A percentile compares a stretch with the other conserved stretches of the same genome.
phyloP scores from a whole-genome alignment of 2,888 invertebrate species.

The Stenodera caucasica region DNA sequence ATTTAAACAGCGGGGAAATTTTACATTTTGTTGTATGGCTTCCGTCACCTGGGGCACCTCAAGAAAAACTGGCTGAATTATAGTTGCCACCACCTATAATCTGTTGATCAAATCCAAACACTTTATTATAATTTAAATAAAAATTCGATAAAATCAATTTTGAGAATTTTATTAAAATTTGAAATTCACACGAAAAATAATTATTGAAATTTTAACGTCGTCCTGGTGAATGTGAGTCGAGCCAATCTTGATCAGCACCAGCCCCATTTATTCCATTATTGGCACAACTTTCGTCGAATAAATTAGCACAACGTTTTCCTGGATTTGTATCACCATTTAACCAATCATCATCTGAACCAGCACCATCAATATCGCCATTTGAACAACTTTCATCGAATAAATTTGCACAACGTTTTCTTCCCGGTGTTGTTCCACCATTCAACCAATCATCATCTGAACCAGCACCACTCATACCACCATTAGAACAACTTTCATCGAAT shows the following conservation, averaged over 20 bases:
- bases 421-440: constrained; percentile 32
- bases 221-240: constrained; percentile 8
- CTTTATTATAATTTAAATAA: constrained; percentile 8
- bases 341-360: constrained; percentile 38
- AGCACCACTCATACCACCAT: constrained; percentile 57
- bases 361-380: constrained; percentile 56
- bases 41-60: constrained; percentile 33
- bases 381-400: constrained; percentile 61
- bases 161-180: not conserved
- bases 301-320: not conserved
- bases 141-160: not conserved
- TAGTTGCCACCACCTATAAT: constrained; percentile 22
- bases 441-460: constrained; percentile 46
- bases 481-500: constrained; percentile 61
- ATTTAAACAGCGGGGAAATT: constrained; percentile 33
- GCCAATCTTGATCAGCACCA: constrained; percentile 46
- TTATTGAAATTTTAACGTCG: constrained; percentile 2
- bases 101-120: constrained; percentile 23
- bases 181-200: constrained; percentile 3
- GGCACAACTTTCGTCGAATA: constrained; percentile 58
- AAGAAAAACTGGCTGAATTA: constrained; percentile 35
- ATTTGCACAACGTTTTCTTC: constrained; percentile 45
- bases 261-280: constrained; percentile 58
- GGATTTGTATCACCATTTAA: constrained; percentile 13
- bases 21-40: constrained; percentile 33